Base-by-base conservation (phyloP, 1,140 invertebrate species). In the Ips typographus region DNA sequence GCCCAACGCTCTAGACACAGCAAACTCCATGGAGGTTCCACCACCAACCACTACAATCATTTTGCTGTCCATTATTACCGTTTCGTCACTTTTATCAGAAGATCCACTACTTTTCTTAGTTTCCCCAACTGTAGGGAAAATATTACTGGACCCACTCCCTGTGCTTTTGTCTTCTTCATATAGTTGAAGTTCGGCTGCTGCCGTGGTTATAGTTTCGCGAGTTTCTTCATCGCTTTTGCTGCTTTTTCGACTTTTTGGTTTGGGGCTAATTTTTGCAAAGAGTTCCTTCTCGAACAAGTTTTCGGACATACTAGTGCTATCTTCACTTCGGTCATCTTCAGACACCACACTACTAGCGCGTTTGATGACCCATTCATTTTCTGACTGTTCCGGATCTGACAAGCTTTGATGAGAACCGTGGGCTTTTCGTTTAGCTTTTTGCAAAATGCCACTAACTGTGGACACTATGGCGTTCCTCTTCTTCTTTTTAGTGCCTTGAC, bases 401-500 rank as follows among this genome's bases (percentile, higher is more conserved):
- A 91, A 73, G 0, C 88, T 91, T 69, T 83, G 80, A 69, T 77
- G 78, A 37, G 71, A 71, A 68, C 84, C 80, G 71, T 81, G 83
- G 44, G 84, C 85, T 82, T 87, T 87, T 74, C 89, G 80, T 80
- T 90, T 90, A 0, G 90, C 90, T 82, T 92, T 92, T 78, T 92
- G 90, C 41, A 93, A 79, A 73, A 93, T 87, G 4, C 90, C 90
- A 0, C 91, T 91, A 75, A 93, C 88, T 0, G 90, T 92, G 0
- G 90, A 90, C 1, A 92, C 89, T 44, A 93, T 81, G 8, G 87
- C 86, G 76, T 91, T 89, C 79, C 91, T 91, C 81, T 91, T 91
- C 76, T 90, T 89, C 71, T 87, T 82, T 75, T 62, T 79, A 76
- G n/a, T 78, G 78, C 69, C 76, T 79, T 80, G 80, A 79, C 80